Conservation (phyloP, 2,113 vertebrate species). For the Poicephalus meyeri region DNA sequence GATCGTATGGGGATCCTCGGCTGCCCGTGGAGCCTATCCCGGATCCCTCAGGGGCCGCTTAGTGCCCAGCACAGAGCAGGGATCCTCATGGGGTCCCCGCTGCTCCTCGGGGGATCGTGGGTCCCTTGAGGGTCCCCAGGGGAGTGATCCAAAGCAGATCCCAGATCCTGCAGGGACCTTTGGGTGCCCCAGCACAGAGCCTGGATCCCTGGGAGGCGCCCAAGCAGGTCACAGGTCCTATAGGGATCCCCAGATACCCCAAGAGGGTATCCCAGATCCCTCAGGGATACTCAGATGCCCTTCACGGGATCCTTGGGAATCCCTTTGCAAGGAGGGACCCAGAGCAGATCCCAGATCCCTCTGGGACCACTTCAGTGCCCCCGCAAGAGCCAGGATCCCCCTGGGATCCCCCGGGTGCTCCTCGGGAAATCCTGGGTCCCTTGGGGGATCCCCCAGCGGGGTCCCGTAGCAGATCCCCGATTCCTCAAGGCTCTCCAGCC, state of each 20-base stretch:
- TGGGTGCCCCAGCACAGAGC: neutral
- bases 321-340: too few species aligned
- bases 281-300: too few species aligned
- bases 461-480: neutral
- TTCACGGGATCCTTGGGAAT: too few species aligned
- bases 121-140: neutral
- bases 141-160: neutral
- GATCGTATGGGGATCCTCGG: too few species aligned
- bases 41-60: accelerated
- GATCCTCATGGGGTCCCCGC: accelerated
- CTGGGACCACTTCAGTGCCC: neutral
- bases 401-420: neutral
- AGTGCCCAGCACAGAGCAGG: neutral
- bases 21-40: neutral
- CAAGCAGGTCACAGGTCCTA: neutral
- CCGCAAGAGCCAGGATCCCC: neutral
- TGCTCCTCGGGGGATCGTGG: neutral
- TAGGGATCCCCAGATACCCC: neutral
- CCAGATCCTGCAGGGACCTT: neutral
- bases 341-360: neutral
- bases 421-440: neutral
- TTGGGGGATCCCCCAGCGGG: too few species aligned
- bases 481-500: neutral
- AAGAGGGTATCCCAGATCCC: too few species aligned
- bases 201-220: neutral